Evolutionary conservation across 2,888 invertebrate genomes (phyloP), one percentile per base, ranked within the genome.

Genomic region (Dorcus hopei): DNA sequence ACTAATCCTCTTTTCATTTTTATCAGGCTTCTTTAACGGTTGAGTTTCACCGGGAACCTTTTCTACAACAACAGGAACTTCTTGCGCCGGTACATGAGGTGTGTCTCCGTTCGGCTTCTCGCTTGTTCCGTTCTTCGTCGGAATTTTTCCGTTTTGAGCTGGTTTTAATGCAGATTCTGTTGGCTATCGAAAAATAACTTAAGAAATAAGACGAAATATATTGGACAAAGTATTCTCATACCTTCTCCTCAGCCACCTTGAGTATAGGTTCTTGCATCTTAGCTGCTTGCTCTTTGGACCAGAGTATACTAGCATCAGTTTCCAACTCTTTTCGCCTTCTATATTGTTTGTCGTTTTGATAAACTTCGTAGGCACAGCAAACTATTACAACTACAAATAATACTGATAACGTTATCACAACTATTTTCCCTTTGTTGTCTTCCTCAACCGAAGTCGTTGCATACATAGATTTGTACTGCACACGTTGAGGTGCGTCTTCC

Each of bases 401-500:
- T 41, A 87, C 85, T 40, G 89, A 88, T 47, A 93, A 81, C 1
- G 88, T 87, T 64, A 93, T 87, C 71, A 94, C 92, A 58, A 93
- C 84, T 67, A 92, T 88, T 80, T 89, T 88, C 1, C 81, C 83
- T 2, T 89, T 88, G 57, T 88, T 88, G 70, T 92, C 91, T 76
- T 93, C 92, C 73, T 91, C 88, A 40, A 87, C 83, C 11, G 90
- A 88, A 9, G 87, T 85, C 65, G 88, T 86, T 39, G 88, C 86
- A 74, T 90, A 88, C 39, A 87, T 80, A 1, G 91, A 89, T 68
- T 88, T 87, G 74, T 92, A 93, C 0, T 88, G 83, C 9, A 88
- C 84, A 52, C 89, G 82, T 40, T 87, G 87, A 0, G 93, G 93
- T 2, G 92, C 90, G 72, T 93, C 92, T 76, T 90, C 90, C 3